Evolutionary conservation across 1,140 invertebrate genomes (phyloP).

Genomic region (Araneus ventricosus): DNA sequence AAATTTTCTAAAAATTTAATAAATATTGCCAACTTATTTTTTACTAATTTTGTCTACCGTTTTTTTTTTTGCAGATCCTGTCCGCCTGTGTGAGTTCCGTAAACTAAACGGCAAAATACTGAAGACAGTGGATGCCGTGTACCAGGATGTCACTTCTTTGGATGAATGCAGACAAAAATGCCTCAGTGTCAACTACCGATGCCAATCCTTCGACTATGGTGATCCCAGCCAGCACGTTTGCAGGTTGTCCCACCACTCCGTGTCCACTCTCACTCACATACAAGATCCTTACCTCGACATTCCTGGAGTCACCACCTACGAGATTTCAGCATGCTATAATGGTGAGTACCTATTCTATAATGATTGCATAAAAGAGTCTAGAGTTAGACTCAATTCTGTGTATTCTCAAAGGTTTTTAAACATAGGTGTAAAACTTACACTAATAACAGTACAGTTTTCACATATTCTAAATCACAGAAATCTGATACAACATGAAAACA

Average conservation of each 20-base stretch:
- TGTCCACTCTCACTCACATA: constrained; percentile 90
- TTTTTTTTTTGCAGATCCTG: constrained; percentile 76
- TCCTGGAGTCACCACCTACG: constrained; percentile 90
- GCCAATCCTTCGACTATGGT: constrained; percentile 95
- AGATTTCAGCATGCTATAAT: constrained; percentile 95
- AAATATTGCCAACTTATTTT: too few relatives aligned
- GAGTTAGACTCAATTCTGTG: too few relatives aligned
- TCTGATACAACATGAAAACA: too few relatives aligned
- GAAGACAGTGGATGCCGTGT: constrained; percentile 96
- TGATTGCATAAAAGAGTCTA: neutral
- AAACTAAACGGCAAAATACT: constrained; percentile 91
- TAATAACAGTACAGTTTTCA: too few relatives aligned
- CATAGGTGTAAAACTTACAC: too few relatives aligned
- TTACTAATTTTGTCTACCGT: too few relatives aligned
- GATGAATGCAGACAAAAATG: constrained; percentile 92
- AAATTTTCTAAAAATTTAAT: too few relatives aligned
- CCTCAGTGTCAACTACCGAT: constrained; percentile 90
- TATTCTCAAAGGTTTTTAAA: too few relatives aligned
- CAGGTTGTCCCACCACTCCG: constrained; percentile 92
- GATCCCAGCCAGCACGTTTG: constrained; percentile 95
- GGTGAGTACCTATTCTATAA: constrained; percentile 74
- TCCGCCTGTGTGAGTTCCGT: constrained; percentile 92
- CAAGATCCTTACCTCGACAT: constrained; percentile 94
- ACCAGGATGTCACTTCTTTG: constrained; percentile 88
- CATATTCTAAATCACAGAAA: too few relatives aligned